Evolutionary conservation across 2,888 invertebrate species (phyloP), one percentile per base, ranked within the genome.

Genomic region (Dryomyza anilis): DNA sequence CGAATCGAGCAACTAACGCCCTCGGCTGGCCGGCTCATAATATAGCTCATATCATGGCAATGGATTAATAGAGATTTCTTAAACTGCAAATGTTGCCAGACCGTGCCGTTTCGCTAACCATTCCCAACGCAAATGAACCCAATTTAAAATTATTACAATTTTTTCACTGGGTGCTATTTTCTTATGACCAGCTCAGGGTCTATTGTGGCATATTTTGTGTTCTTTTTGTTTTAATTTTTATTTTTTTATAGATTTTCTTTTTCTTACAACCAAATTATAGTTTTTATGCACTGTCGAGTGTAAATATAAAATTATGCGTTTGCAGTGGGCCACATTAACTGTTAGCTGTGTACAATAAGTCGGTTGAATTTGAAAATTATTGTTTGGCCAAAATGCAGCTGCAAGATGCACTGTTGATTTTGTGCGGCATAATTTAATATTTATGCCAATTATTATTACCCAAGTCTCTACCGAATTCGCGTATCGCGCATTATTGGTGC

Each of bases 141-240:
- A 12, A 58, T 46, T 30, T 29, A 21, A 58, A 45, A 29, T 58
- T 58, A 45, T 58, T 58, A 45, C 25, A 58, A n/a, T n/a, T 27
- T 45, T 45, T 45, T 58, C 36, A 29, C 12, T 19, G 55, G 21
- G 36, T 52, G 43, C 25, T 25, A 25, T 50, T 27, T 48, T 12
- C 39, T 3, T 39, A 12, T n/a, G 14, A 14, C 33, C 33, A 8
- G 14, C 39, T 39, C 14, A 14, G 39, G 3, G 3, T 12, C 7
- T 39, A 39, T 39, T n/a, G 39, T 48, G 6, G 19, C 23, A 23
- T 50, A 23, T 19, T 23, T 23, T 10, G 7, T 50, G 25, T 14
- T 23, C 14, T 50, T 50, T 19, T 50, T 50, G 21, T 16, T 46
- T 46, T 46, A n/a, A n/a, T n/a, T n/a, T n/a, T n/a, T n/a, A n/a